Evolutionary conservation across 2,888 invertebrate genomes (phyloP), one percentile per base, ranked within the genome.

Genomic region (Schizotus pectinicornis): DNA sequence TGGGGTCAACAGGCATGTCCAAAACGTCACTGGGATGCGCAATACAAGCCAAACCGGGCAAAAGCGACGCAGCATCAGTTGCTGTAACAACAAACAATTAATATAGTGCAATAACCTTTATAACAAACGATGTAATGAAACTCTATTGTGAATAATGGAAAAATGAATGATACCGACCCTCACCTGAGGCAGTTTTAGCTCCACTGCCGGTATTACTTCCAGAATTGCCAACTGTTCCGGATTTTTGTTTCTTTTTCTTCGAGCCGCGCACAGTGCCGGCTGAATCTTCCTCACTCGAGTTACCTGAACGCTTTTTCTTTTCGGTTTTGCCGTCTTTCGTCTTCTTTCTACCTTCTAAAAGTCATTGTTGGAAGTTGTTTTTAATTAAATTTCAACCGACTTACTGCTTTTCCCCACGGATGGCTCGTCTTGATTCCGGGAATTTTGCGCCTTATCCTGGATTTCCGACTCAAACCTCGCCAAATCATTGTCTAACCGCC

Each of bases 401-500:
- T 46, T 59, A 64, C 79, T 83, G 85, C 87, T 88, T 71, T 86
- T 86, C 36, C 83, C 82, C 7, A 85, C 82, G 50, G 82, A 79
- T 59, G 85, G 83, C 68, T 89, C 89, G 41, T 88, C 86, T 62
- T 86, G 85, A 69, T 89, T 88, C 42, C 90, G 86, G 13, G 88
- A 89, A 63, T 87, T 91, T 63, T 92, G 81, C 1, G 93, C 91
- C 81, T 96, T 96, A 75, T 98, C 97, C 79, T 97, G 97, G 71
- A 98, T 92, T 80, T 98, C 97, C 0, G 95, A 91, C 79, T 98
- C 98, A 78, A 98, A 98, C 59, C 96, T 86, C 0, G 96, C 95
- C 74, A 98, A 85, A 83, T 98, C 98, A 53, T 95, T 94, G 80
- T 98, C 98, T 72, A 98, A 83, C 69, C 95, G 87, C 70, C 98